Conservation (phyloP, 2,797 vertebrate genomes). For the Sebastes taczanowskii region DNA sequence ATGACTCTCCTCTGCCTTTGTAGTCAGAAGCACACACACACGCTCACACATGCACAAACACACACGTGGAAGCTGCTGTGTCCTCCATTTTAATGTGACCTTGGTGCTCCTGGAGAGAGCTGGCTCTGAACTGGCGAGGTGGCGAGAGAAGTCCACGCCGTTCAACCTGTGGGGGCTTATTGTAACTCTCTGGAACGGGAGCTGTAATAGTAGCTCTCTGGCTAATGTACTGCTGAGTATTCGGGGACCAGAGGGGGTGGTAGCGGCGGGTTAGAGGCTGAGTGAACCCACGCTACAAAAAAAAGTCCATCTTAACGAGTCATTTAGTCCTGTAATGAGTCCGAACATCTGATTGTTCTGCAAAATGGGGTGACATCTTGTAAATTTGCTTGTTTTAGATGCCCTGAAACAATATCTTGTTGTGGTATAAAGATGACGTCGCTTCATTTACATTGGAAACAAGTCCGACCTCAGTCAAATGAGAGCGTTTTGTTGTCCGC, state of each 20-base stretch:
- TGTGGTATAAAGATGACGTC: background rate
- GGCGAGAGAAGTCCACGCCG: constrained; percentile 53
- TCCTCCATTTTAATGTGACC: constrained; percentile 73
- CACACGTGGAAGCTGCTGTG: constrained; percentile 26
- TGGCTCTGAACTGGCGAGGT: constrained; percentile 53
- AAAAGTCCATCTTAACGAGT: constrained; percentile 27
- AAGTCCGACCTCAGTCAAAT: background rate
- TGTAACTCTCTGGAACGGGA: constrained; percentile 48
- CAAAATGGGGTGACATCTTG: constrained; percentile 4
- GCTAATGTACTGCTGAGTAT: constrained; percentile 76
- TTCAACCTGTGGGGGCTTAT: constrained; percentile 71
- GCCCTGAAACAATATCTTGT: background rate
- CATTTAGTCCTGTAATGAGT: constrained; percentile 34
- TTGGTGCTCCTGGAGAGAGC: constrained; percentile 69
- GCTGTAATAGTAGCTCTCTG: constrained; percentile 68
- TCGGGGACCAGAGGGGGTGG: constrained; percentile 57
- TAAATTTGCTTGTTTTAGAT: constrained; percentile 2
- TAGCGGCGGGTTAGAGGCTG: constrained; percentile 15
- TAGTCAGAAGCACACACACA: constrained; percentile 7
- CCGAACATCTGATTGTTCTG: constrained; percentile 21
- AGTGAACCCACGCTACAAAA: constrained; percentile 25
- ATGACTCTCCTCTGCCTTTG: constrained; percentile 57
- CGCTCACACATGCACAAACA: background rate
- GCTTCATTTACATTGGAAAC: constrained; percentile 22
- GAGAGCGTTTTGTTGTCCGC: background rate